A percentile compares a stretch with the other conserved stretches of the same genome.
These are phyloP conservation scores for Oriolus oriolus DNA, from an alignment of 2,113 vertebrate species.

Conservation along the genomic window DNA sequence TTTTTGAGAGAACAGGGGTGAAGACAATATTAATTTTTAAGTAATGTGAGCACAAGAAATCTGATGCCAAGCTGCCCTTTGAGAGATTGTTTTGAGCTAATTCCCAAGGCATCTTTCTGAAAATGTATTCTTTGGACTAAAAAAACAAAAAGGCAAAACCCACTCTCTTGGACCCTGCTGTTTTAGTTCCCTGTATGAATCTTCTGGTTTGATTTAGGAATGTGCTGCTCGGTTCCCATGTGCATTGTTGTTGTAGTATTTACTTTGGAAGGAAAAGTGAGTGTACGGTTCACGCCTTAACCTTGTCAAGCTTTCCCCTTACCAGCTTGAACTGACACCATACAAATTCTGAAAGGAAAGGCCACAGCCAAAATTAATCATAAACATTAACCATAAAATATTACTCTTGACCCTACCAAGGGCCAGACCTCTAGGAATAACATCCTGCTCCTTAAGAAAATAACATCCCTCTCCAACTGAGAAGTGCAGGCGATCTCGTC, in stretches of 20 bases:
- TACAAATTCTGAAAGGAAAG: slow-evolving; percentile 62
- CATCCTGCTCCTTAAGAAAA: slow-evolving; percentile 72
- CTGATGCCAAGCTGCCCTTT: background rate
- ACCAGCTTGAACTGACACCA: slow-evolving; percentile 40
- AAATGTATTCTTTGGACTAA: background rate
- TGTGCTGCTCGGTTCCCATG: slow-evolving; percentile 41
- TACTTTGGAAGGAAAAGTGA: slow-evolving; percentile 52
- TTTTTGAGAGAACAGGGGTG: background rate
- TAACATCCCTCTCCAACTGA: slow-evolving; percentile 56
- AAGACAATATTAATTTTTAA: slow-evolving; percentile 20
- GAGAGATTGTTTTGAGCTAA: background rate
- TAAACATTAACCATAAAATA: slow-evolving; percentile 69
- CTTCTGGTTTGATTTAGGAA: slow-evolving; percentile 62
- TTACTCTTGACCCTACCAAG: slow-evolving; percentile 60
- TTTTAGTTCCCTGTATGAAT: slow-evolving; percentile 5
- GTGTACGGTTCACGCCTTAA: slow-evolving; percentile 51
- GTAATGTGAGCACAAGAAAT: background rate
- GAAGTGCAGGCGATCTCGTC: slow-evolving; percentile 31
- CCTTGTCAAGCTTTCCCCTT: slow-evolving; percentile 56
- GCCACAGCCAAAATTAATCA: slow-evolving; percentile 69
- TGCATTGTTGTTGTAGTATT: slow-evolving; percentile 49
- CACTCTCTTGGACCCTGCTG: background rate
- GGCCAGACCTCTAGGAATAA: slow-evolving; percentile 70
- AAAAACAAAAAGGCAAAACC: background rate
- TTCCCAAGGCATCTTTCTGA: slow-evolving; percentile 30